Percentiles rank a stretch among this genome's conserved stretches.
Conservation (phyloP, 2,888 invertebrate genomes). For the Chironomus tentans region DNA sequence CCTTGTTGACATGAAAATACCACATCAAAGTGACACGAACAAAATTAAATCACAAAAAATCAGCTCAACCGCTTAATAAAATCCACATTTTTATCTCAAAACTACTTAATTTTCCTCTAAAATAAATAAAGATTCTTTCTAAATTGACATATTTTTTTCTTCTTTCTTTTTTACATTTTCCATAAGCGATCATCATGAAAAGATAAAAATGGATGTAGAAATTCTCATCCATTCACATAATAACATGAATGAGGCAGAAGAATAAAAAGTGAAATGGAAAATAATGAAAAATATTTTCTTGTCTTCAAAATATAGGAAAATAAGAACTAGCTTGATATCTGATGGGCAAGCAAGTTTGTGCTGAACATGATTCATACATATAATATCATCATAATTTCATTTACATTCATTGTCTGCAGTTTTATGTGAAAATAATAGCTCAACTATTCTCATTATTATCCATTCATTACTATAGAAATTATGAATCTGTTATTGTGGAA, state of each 20-base stretch:
- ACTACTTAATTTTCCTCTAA: too few relatives aligned
- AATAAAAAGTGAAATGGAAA: background rate
- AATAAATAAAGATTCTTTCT: too few relatives aligned
- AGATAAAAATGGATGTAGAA: background rate
- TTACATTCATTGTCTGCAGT: background rate
- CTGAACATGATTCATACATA: background rate
- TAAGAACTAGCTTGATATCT: background rate
- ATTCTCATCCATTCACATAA: background rate
- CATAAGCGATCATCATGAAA: background rate
- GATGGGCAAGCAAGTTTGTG: background rate
- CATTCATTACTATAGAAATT: too few relatives aligned
- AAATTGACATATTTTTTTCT: background rate
- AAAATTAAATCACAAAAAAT: too few relatives aligned
- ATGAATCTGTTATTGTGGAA: too few relatives aligned
- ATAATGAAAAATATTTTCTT: background rate
- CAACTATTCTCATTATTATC: background rate
- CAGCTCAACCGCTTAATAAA: too few relatives aligned
- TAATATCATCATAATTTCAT: background rate
- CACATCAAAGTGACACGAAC: too few relatives aligned
- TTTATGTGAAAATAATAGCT: background rate
- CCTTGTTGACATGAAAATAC: too few relatives aligned
- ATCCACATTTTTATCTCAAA: too few relatives aligned
- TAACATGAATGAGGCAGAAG: background rate
- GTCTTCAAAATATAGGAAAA: background rate
- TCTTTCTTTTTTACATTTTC: background rate